Evolutionary conservation across 2,113 vertebrate genomes (phyloP).

Genomic region (Pagrus major): DNA sequence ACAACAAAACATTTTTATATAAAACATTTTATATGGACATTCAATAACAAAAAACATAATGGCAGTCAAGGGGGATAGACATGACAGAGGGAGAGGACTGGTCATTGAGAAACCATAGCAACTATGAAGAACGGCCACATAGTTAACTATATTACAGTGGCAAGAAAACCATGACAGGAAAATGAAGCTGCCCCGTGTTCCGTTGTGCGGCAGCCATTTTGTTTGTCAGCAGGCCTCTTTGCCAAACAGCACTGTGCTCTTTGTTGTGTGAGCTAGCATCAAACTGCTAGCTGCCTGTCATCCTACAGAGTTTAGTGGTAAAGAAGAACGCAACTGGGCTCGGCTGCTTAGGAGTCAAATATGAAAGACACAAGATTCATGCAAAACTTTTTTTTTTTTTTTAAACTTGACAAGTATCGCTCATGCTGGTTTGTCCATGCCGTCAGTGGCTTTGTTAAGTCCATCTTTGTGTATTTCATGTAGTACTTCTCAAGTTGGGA

Average conservation of each 20-base stretch:
- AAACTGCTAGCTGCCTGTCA: slow-evolving; percentile 64
- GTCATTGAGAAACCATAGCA: slow-evolving; percentile 78
- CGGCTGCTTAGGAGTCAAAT: slow-evolving; percentile 71
- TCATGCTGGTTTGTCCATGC: slow-evolving; percentile 83
- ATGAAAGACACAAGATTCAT: slow-evolving; percentile 81
- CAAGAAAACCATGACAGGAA: slow-evolving; percentile 68
- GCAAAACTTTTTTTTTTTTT: slow-evolving; percentile 71
- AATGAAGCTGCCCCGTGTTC: slow-evolving; percentile 53
- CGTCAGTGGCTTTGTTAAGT: slow-evolving; percentile 65
- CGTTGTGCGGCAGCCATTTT: slow-evolving; percentile 60
- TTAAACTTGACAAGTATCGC: slow-evolving; percentile 70
- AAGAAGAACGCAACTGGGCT: slow-evolving; percentile 63
- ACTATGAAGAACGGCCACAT: slow-evolving; percentile 80
- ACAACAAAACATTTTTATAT: slow-evolving; percentile 86
- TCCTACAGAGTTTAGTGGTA: slow-evolving; percentile 59
- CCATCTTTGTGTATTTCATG: slow-evolving; percentile 52
- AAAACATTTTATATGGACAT: slow-evolving; percentile 88
- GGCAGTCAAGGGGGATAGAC: slow-evolving; percentile 78
- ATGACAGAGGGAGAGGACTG: slow-evolving; percentile 73
- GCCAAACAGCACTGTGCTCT: slow-evolving; percentile 75
- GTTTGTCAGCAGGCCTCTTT: slow-evolving; percentile 57
- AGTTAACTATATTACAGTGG: slow-evolving; percentile 82
- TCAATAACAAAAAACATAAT: slow-evolving; percentile 84
- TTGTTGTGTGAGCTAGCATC: slow-evolving; percentile 58
- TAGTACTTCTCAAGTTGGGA: slow-evolving; percentile 56